These are phyloP conservation scores for Cosmia pyralina DNA, from an alignment of 2,888 invertebrate genomes.

Conservation along the genomic window DNA sequence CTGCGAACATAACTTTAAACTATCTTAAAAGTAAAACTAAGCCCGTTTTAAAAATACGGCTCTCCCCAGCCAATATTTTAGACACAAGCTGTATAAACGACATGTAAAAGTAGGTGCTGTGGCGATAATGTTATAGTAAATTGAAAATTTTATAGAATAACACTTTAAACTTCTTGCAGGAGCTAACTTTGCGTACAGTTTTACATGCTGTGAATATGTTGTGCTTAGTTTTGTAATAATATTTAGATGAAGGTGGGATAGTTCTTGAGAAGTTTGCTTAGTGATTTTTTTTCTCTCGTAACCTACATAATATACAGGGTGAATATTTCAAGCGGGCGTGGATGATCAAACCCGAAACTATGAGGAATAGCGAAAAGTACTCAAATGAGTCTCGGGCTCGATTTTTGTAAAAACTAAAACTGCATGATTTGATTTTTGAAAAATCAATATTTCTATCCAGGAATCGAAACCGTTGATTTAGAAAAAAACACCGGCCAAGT, in stretches of 20 bases:
- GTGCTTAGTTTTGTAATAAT: slow-evolving; percentile 1
- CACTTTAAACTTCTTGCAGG: slow-evolving; percentile 24
- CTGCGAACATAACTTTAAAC: slow-evolving; percentile 1
- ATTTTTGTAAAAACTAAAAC: no score
- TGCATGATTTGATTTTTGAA: no score
- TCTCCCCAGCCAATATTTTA: slow-evolving; percentile 45
- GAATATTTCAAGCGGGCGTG: no score
- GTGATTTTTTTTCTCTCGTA: background rate
- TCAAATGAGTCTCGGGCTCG: no score
- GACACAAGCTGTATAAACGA: slow-evolving; percentile 37
- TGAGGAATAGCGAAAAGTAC: no score
- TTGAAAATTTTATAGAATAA: slow-evolving; percentile 61
- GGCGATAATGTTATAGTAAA: slow-evolving; percentile 51
- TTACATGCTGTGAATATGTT: slow-evolving; percentile 16
- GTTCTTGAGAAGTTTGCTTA: background rate
- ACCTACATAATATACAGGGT: no score
- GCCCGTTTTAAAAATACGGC: slow-evolving; percentile 35
- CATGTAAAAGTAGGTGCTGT: slow-evolving; percentile 43
- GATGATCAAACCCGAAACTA: no score
- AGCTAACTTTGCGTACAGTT: slow-evolving; percentile 19
- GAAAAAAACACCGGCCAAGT: no score
- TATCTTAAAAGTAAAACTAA: slow-evolving; percentile 35
- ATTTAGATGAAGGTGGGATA: background rate
- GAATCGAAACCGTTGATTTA: no score
- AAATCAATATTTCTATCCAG: no score